phyloP scores from a whole-genome alignment of 2,113 vertebrate genomes.

The Bos taurus region ARS-UCD2.0 NC_037338.1:19281501-19282000 shows the following conservation, averaged over 20 bases:
- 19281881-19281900: background rate
- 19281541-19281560: background rate
- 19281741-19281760: background rate
- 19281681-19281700: background rate
- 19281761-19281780: background rate
- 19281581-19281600: no score
- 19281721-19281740: background rate
- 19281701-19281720: background rate
- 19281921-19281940: background rate
- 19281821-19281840: background rate
- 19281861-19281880: background rate
- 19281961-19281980: background rate
- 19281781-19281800: background rate
- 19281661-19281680: background rate
- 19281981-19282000: background rate
- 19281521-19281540: background rate
- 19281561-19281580: accelerated
- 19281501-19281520: background rate
- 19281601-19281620: background rate
- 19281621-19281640: background rate
- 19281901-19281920: background rate
- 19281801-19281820: background rate
- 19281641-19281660: background rate
- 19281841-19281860: background rate
- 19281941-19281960: background rate